phyloP scores from a whole-genome alignment of 37 sponge, comb jelly and placozoan genomes.

The Haliclona indistincta region DNA sequence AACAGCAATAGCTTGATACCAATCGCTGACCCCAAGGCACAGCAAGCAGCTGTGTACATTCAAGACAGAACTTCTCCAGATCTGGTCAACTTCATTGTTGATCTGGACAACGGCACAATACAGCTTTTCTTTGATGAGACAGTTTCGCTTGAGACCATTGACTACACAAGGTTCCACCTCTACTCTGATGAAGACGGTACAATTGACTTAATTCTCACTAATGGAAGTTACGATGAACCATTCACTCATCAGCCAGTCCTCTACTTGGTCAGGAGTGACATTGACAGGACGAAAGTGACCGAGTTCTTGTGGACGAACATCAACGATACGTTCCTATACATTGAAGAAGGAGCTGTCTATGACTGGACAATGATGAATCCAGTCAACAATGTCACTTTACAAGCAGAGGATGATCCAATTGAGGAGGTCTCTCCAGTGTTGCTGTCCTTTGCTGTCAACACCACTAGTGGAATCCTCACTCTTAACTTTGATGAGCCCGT shows the following conservation, averaged over 20 bases:
- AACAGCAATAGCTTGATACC: slow-evolving; percentile 69
- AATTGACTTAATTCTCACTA: slow-evolving; percentile 62
- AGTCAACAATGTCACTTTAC: slow-evolving; percentile 29
- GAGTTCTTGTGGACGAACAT: slow-evolving; percentile 65
- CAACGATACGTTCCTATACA: slow-evolving; percentile 75
- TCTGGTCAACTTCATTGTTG: slow-evolving; percentile 82
- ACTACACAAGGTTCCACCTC: slow-evolving; percentile 63
- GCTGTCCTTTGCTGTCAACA: slow-evolving; percentile 61
- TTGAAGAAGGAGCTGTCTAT: slow-evolving; percentile 69
- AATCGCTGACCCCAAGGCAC: slow-evolving; percentile 46
- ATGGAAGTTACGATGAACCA: slow-evolving; percentile 49
- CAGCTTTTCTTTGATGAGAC: slow-evolving; percentile 82
- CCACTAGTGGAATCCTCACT: slow-evolving; percentile 70
- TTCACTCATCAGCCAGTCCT: slow-evolving; percentile 71
- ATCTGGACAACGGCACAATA: slow-evolving; percentile 72
- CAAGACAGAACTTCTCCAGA: slow-evolving; percentile 61
- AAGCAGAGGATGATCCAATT: slow-evolving; percentile 47
- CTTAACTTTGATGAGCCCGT: slow-evolving; percentile 91
- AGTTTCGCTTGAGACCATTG: slow-evolving; percentile 61
- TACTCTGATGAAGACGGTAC: slow-evolving; percentile 68
- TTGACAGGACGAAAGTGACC: slow-evolving; percentile 71
- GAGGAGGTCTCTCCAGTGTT: slow-evolving; percentile 64
- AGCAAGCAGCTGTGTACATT: slow-evolving; percentile 36
- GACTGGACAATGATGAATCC: slow-evolving; percentile 84
- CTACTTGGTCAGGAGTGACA: slow-evolving; percentile 52